phyloP scores from a whole-genome alignment of 2,113 vertebrate species.

The Charadrius vociferus region DNA sequence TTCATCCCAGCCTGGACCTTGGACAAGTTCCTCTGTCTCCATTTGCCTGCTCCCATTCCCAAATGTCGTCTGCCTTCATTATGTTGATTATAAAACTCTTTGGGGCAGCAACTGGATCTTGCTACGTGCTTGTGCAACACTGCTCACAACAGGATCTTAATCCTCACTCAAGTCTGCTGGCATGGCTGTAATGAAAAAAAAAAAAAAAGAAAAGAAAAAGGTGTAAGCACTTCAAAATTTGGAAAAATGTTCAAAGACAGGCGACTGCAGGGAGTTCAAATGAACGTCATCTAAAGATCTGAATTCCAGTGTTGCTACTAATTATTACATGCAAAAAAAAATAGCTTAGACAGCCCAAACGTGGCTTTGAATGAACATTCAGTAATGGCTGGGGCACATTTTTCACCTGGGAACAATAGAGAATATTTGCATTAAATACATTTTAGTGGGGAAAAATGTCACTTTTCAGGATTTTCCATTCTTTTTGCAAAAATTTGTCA shows the following conservation, averaged over 20 bases:
- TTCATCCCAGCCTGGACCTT: neutral
- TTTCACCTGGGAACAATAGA: neutral
- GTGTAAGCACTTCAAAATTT: neutral
- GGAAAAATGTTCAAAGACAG: neutral
- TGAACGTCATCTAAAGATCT: neutral
- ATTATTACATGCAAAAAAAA: neutral
- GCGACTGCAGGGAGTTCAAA: neutral
- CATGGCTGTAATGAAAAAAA: fast-evolving
- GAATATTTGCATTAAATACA: neutral
- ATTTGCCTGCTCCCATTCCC: neutral
- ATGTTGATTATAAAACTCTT: neutral
- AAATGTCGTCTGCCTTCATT: neutral
- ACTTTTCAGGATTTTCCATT: neutral
- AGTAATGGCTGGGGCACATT: neutral
- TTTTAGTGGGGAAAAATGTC: neutral
- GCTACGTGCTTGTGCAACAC: neutral
- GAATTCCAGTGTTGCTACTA: neutral
- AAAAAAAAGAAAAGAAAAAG: neutral
- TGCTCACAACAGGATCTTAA: neutral
- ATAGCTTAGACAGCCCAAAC: neutral
- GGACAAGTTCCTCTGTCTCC: neutral
- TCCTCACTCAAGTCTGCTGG: neutral
- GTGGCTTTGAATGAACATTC: neutral
- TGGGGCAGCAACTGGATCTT: neutral
- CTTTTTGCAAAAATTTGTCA: neutral